Evolutionary conservation across 2,888 invertebrate species (phyloP), one percentile per base, ranked within the genome.

Genomic region (Spatulosminthurus flaviceps): DNA sequence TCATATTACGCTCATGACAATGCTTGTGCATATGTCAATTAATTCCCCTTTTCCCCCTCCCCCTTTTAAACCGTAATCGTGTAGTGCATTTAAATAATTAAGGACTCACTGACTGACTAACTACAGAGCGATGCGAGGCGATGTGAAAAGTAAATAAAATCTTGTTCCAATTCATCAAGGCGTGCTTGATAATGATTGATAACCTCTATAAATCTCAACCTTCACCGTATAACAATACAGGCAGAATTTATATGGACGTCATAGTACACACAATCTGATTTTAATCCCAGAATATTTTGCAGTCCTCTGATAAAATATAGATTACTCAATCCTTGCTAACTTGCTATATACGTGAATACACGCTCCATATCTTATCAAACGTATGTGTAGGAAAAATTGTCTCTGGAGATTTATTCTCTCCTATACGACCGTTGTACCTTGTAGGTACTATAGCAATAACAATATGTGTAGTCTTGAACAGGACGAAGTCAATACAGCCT

Each of bases 121-220:
- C n/a, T n/a, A n/a, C n/a, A n/a, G n/a, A n/a, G n/a, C n/a, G n/a
- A n/a, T n/a, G n/a, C n/a, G n/a, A n/a, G n/a, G n/a, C n/a, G n/a
- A n/a, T n/a, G n/a, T n/a, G n/a, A n/a, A 4, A n/a, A 51, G 51
- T 51, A 51, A 51, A 51, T 51, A 51, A 51, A 51, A 51, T 51
- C n/a, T 51, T 2, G 51, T 4, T n/a, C 51, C 19, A 51, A 51
- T 51, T 51, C 51, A 51, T 16, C n/a, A 16, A 11, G 51, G 19
- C 51, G 16, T n/a, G 16, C 51, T 51, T 2, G 5, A 13, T 19
- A 19, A 16, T 51, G 51, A 51, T 51, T 51, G 51, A 51, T 51
- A 51, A 51, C 51, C 16, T 51, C 51, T 51, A 51, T 19, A n/a
- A 9, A 9, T 51, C 9, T 5, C 51, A 51, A 51, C 51, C 51